These are phyloP conservation scores for Latrodectus geometricus DNA, from an alignment of 1,140 invertebrate species.

Conservation along the genomic window DNA sequence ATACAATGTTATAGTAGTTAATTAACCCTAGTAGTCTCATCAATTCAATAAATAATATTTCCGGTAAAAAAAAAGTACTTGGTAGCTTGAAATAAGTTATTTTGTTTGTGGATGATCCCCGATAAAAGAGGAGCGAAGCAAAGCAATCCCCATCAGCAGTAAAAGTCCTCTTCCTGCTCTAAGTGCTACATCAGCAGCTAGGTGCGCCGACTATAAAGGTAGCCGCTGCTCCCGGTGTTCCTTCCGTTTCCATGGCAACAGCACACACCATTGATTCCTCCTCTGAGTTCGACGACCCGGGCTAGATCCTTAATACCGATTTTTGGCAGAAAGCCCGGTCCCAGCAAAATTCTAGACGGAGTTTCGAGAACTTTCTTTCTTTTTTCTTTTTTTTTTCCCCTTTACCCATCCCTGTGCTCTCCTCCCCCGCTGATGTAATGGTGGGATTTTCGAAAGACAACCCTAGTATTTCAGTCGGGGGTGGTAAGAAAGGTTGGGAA, in stretches of 20 bases:
- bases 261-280: conserved; percentile 53
- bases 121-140: not conserved
- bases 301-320: conserved; percentile 28
- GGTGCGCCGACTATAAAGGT: conserved; percentile 56
- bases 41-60: too few relatives aligned
- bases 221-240: conserved; percentile 55
- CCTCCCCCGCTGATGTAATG: not conserved
- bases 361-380: not conserved
- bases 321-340: conserved; percentile 52
- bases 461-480: too few relatives aligned
- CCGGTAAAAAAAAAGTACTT: too few relatives aligned
- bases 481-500: too few relatives aligned
- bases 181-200: conserved; percentile 60
- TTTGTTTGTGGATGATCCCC: conserved; percentile 3
- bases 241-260: conserved; percentile 39
- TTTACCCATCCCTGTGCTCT: not conserved
- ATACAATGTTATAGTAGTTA: too few relatives aligned
- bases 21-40: too few relatives aligned
- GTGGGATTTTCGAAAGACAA: not conserved
- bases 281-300: conserved; percentile 41
- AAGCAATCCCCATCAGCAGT: conserved; percentile 56
- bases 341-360: not conserved
- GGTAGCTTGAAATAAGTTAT: too few relatives aligned
- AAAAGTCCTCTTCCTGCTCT: conserved; percentile 55
- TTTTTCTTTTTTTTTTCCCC: too few relatives aligned